phyloP scores from a whole-genome alignment of 1,140 invertebrate species.

The Telenomus remus region DNA sequence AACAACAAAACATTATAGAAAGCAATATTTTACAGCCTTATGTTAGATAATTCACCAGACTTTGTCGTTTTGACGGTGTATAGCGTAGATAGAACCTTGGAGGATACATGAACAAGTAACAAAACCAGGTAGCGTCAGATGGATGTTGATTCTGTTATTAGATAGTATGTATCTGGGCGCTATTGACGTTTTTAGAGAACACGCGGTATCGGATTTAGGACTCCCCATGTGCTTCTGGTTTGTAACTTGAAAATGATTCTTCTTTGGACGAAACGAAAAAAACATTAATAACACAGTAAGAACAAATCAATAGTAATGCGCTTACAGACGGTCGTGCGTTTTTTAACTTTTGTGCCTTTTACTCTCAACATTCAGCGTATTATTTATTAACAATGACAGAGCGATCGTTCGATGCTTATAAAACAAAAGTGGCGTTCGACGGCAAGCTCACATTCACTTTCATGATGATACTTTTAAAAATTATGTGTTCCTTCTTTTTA shows the following conservation, averaged over 20 bases:
- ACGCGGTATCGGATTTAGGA: constrained; percentile 60
- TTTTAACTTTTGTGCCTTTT: constrained; percentile 70
- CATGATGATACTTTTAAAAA: constrained; percentile 40
- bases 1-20: constrained; percentile 71
- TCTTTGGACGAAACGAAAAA: constrained; percentile 31
- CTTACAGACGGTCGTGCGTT: constrained; percentile 55
- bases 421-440: constrained; percentile 46
- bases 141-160: constrained; percentile 71
- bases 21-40: constrained; percentile 75
- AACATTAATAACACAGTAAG: constrained; percentile 55
- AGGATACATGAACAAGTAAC: constrained; percentile 70
- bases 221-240: constrained; percentile 66
- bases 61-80: constrained; percentile 67
- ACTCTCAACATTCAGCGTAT: constrained; percentile 65
- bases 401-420: constrained; percentile 55
- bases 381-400: constrained; percentile 66
- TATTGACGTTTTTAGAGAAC: constrained; percentile 78
- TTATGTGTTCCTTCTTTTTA: constrained; percentile 32
- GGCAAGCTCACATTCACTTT: constrained; percentile 48
- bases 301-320: constrained; percentile 54
- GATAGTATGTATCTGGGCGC: constrained; percentile 79
- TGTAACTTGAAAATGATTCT: constrained; percentile 55
- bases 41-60: constrained; percentile 71
- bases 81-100: constrained; percentile 68
- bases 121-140: constrained; percentile 71